A percentile compares a stretch with the other conserved stretches of the same genome.
Evolutionary conservation across 2,113 vertebrate species (phyloP).

Genomic region (Agelaius phoeniceus): DNA sequence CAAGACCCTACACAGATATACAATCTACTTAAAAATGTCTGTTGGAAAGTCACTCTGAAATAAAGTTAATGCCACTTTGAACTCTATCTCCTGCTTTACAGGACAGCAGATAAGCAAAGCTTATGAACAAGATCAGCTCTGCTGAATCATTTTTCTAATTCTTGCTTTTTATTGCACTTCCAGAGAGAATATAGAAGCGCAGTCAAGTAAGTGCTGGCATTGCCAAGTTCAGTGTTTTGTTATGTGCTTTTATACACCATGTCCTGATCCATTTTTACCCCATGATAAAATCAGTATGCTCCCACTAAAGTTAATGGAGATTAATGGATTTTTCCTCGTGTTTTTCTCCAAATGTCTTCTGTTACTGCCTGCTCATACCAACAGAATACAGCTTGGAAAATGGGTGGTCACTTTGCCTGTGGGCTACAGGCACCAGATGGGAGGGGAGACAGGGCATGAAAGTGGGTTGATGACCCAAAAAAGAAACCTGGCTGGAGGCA

Average conservation of each 20-base stretch:
- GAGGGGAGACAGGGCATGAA: neutral
- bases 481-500: neutral
- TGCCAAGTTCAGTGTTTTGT: neutral
- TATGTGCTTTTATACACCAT: neutral
- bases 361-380: neutral
- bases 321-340: neutral
- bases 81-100: neutral
- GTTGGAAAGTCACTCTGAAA: neutral
- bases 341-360: neutral
- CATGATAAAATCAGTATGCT: neutral
- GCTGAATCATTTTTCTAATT: neutral
- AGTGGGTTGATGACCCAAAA: neutral
- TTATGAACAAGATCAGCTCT: neutral
- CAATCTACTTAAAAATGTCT: neutral
- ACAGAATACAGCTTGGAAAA: neutral
- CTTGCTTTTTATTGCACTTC: constrained; percentile 27
- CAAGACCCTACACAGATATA: neutral
- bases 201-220: constrained; percentile 50
- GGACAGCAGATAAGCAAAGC: neutral
- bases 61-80: neutral
- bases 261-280: neutral
- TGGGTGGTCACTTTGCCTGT: neutral
- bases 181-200: neutral
- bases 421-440: neutral
- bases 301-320: neutral